These are phyloP conservation scores for Actias luna DNA, from an alignment of 2,888 invertebrate species.

Conservation along the genomic window DNA sequence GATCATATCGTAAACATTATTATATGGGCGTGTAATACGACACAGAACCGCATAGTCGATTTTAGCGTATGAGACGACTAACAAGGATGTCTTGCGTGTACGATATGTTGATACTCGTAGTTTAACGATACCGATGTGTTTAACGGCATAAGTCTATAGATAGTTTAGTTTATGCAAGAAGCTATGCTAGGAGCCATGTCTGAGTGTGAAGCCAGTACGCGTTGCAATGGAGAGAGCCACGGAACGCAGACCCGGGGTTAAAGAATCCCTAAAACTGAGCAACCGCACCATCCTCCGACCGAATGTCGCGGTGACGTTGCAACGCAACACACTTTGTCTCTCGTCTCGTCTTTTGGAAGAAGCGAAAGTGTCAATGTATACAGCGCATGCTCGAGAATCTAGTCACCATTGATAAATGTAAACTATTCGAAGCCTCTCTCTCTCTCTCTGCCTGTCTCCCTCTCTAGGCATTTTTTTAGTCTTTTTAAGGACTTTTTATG, in stretches of 20 bases:
- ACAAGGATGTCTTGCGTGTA: too few species aligned
- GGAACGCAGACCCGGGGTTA: conserved; percentile 49
- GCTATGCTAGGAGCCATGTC: conserved; percentile 11
- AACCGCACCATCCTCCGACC: conserved; percentile 80
- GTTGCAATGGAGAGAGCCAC: conserved; percentile 12
- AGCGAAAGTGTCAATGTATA: conserved; percentile 77
- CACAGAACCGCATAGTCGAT: too few species aligned
- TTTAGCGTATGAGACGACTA: too few species aligned
- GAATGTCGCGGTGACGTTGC: conserved; percentile 63
- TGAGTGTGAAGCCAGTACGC: neutral
- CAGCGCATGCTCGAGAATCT: conserved; percentile 78
- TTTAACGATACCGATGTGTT: too few species aligned
- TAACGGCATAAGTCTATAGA: neutral
- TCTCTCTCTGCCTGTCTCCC: conserved; percentile 18
- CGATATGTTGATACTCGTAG: too few species aligned
- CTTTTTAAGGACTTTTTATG: conserved; percentile 50
- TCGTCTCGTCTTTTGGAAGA: conserved; percentile 59
- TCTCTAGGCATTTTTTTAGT: conserved; percentile 48
- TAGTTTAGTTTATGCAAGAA: conserved; percentile 16
- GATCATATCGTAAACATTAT: too few species aligned
- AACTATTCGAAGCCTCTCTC: conserved; percentile 58
- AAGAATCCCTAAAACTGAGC: conserved; percentile 45
- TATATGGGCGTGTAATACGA: too few species aligned
- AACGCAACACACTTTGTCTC: conserved; percentile 42
- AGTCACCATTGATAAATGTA: conserved; percentile 63